phyloP scores from a whole-genome alignment of 2,797 vertebrate genomes.

The Benthosema pterotum region DNA sequence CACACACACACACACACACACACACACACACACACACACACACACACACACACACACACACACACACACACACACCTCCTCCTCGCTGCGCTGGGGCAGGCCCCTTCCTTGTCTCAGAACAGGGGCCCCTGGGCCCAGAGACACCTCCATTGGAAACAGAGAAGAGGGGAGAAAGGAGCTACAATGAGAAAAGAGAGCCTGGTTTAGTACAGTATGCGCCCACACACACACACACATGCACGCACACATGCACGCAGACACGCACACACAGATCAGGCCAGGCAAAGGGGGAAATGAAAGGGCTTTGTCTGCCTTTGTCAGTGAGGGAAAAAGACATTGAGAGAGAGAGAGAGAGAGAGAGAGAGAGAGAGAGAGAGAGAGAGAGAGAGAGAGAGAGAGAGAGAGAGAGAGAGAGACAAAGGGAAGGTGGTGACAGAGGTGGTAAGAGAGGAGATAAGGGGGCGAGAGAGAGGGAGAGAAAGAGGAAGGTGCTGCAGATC shows the following conservation, averaged over 20 bases:
- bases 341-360: conserved; percentile 55
- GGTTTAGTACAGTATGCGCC: conserved; percentile 70
- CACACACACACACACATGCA: conserved; percentile 9
- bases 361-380: conserved; percentile 58
- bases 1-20: no score
- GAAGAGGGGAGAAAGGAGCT: conserved; percentile 38
- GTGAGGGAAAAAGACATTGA: conserved; percentile 45
- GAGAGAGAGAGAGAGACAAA: conserved; percentile 21
- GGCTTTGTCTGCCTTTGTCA: conserved; percentile 72
- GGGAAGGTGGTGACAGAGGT: not conserved
- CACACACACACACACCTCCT: conserved; percentile 55
- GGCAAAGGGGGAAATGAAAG: conserved; percentile 69
- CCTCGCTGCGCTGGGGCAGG: conserved; percentile 46
- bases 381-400: conserved; percentile 38
- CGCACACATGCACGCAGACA: conserved; percentile 22
- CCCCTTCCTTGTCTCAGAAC: conserved; percentile 63
- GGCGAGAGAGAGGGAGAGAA: conserved; percentile 7
- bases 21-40: no score
- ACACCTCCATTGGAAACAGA: conserved; percentile 72
- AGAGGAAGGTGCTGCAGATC: no score
- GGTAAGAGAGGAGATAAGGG: conserved; percentile 9
- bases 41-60: no score
- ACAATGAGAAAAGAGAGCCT: conserved; percentile 66
- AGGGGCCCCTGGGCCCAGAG: conserved; percentile 67
- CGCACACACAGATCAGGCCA: conserved; percentile 22